Evolutionary conservation across 2,888 invertebrate genomes (phyloP).

Genomic region (Drosophila monieri): DNA sequence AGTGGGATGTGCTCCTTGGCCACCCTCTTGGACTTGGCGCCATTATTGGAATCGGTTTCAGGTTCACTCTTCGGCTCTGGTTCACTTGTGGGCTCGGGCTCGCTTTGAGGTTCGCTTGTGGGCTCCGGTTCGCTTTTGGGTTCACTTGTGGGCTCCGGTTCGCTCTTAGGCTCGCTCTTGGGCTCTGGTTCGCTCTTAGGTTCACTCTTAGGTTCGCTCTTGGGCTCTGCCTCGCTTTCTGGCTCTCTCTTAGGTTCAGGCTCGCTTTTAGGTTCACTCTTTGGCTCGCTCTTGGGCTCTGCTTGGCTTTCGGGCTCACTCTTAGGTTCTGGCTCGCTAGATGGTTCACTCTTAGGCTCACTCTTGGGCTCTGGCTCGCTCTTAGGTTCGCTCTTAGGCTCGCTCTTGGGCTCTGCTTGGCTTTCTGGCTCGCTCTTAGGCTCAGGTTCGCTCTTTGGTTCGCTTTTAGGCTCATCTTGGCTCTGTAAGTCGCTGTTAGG

Average conservation of each 20-base stretch:
- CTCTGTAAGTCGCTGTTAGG: too few relatives aligned
- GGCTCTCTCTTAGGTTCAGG: constrained; percentile 15
- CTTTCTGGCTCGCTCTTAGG: constrained; percentile 28
- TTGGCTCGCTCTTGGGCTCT: constrained; percentile 8
- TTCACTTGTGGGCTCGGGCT: constrained; percentile 15
- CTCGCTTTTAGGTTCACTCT: constrained; percentile 13
- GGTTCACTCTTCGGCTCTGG: constrained; percentile 81
- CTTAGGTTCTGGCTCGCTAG: constrained; percentile 5
- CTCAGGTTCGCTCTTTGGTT: neutral
- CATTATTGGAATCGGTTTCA: constrained; percentile 84
- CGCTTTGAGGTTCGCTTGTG: constrained; percentile 71
- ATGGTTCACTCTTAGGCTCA: constrained; percentile 8
- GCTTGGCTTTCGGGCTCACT: constrained; percentile 26
- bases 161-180: constrained; percentile 24
- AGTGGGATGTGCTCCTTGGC: constrained; percentile 69
- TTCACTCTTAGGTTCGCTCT: constrained; percentile 18
- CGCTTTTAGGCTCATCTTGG: constrained; percentile 7
- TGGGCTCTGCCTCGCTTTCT: constrained; percentile 16
- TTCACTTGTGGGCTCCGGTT: constrained; percentile 7
- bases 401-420: constrained; percentile 4
- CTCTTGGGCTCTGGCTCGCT: constrained; percentile 18
- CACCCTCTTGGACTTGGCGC: constrained; percentile 27
- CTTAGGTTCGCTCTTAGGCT: constrained; percentile 10
- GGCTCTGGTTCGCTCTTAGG: constrained; percentile 8
- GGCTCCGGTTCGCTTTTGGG: constrained; percentile 69